These are phyloP conservation scores for Coptodon rendalli DNA, from an alignment of 2,113 vertebrate species.

Conservation along the genomic window DNA sequence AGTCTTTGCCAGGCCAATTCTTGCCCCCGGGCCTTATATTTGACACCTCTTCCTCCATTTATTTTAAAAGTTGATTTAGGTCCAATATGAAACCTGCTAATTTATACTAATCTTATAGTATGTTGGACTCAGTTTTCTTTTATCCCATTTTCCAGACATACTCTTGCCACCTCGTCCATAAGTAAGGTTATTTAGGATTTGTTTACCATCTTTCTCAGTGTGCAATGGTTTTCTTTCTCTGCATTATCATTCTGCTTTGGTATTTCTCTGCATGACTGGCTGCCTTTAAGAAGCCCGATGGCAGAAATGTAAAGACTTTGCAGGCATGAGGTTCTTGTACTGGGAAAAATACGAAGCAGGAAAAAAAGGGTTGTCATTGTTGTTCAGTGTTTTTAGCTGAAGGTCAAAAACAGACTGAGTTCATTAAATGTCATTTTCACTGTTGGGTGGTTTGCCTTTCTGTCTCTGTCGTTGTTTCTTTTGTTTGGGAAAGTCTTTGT, in stretches of 20 bases:
- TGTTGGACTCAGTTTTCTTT: background rate
- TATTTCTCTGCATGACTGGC: background rate
- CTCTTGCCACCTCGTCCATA: background rate
- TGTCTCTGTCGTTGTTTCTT: background rate
- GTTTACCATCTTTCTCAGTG: background rate
- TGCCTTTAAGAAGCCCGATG: background rate
- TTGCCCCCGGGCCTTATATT: background rate
- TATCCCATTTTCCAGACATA: background rate
- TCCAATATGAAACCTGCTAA: background rate
- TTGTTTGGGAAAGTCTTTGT: background rate
- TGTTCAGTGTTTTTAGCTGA: background rate
- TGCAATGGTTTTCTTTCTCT: background rate
- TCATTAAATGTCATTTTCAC: slow-evolving; percentile 7
- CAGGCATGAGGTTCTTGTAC: background rate
- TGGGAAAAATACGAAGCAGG: background rate
- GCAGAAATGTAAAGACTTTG: slow-evolving; percentile 7
- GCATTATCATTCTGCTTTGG: background rate
- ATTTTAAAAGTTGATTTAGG: background rate
- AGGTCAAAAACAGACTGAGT: background rate
- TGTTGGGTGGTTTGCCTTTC: background rate
- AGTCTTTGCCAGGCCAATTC: background rate
- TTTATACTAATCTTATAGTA: background rate
- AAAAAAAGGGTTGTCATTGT: background rate
- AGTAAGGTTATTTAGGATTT: background rate
- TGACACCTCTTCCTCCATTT: background rate